A percentile compares a stretch with the other conserved stretches of the same genome.
Conservation (phyloP, 2,113 vertebrate genomes). For the Cyprinodon tularosa region DNA sequence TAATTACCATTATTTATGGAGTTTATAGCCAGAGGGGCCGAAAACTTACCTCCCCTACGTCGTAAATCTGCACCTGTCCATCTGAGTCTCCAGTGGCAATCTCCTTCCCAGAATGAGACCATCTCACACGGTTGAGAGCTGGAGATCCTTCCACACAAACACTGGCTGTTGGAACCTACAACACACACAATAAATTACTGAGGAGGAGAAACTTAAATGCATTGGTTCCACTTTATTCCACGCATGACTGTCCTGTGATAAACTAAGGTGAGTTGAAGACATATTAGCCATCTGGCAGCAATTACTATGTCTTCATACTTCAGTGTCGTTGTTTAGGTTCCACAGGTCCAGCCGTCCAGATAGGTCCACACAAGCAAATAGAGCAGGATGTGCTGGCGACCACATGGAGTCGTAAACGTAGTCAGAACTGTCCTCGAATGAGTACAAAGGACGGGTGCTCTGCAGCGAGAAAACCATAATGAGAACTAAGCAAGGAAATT, state of each 20-base stretch:
- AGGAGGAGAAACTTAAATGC: not conserved
- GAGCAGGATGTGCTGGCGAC: conserved; percentile 95
- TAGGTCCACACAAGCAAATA: conserved; percentile 96
- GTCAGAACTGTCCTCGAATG: conserved; percentile 97
- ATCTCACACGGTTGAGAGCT: conserved; percentile 95
- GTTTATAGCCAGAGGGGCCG: not conserved
- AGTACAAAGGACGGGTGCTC: conserved; percentile 96
- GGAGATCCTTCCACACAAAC: conserved; percentile 92
- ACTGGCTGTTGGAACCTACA: conserved; percentile 93
- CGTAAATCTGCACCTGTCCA: conserved; percentile 94
- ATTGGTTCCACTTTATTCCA: not conserved
- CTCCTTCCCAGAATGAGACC: conserved; percentile 94
- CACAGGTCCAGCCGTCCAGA: conserved; percentile 94
- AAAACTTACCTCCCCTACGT: conserved; percentile 92
- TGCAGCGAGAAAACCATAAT: conserved; percentile 47
- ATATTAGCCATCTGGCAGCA: not conserved
- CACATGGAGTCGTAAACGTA: conserved; percentile 98
- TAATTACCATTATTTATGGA: no score
- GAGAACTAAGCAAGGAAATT: not conserved
- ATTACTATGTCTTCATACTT: conserved; percentile 81
- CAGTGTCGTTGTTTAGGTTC: conserved; percentile 98
- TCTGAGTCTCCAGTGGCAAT: conserved; percentile 98
- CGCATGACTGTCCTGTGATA: not conserved
- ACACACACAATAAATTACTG: conserved; percentile 15
- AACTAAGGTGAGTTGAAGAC: not conserved